These are phyloP conservation scores for Chlamydotis undulata DNA, from an alignment of 2,113 vertebrate genomes.

Conservation along the genomic window DNA sequence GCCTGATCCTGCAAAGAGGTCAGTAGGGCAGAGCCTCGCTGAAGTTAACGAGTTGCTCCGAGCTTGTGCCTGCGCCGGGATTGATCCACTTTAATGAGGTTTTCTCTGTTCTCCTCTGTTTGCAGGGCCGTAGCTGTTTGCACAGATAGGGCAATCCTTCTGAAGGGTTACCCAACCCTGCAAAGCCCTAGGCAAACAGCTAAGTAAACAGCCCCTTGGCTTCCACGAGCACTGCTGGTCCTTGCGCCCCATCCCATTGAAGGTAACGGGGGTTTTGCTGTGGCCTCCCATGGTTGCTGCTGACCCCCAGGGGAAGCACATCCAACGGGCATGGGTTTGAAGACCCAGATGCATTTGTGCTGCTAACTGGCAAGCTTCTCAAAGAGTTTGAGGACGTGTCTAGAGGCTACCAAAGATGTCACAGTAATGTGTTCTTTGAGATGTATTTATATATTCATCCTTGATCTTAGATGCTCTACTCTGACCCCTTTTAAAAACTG, in stretches of 20 bases:
- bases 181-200: neutral
- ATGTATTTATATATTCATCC: neutral
- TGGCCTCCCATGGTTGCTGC: rapidly evolving
- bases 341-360: neutral
- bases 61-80: neutral
- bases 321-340: rapidly evolving
- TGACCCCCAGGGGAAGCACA: rapidly evolving
- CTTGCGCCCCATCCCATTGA: neutral
- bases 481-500: conserved; percentile 25
- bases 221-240: neutral
- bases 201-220: neutral
- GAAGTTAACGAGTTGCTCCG: neutral
- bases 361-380: neutral
- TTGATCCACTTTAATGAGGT: neutral
- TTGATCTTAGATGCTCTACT: neutral
- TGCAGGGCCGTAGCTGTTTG: neutral
- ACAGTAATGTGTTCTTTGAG: neutral
- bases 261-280: neutral
- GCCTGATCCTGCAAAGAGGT: neutral
- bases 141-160: neutral
- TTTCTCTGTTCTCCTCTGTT: neutral
- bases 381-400: neutral
- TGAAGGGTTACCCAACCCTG: neutral
- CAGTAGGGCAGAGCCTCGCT: neutral
- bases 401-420: neutral